Base-by-base conservation (phyloP, 1,140 invertebrate genomes). In the Temnothorax nylanderi region DNA sequence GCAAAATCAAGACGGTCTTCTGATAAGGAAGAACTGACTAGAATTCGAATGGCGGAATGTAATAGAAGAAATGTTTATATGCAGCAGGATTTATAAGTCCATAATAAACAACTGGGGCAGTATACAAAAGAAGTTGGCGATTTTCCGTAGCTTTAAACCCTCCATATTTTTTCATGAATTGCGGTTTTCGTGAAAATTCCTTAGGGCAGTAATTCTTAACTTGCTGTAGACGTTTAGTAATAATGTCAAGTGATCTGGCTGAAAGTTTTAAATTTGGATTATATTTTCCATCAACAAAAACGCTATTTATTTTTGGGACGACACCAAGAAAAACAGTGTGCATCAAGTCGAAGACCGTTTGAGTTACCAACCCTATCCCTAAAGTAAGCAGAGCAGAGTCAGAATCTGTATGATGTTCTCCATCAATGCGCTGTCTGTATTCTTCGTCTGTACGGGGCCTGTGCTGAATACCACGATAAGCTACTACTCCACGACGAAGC, bases 121-220 rank as follows among this genome's bases (percentile, higher is more conserved):
- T 64, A 64, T 64, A 64, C 16, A 64, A 37, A 64, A 37, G 16
- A 64, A 64, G 32, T 64, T 64, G 32, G 3, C 62, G 64, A 67
- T 67, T 67, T 67, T 67, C 18, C 64, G 64, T 67, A n/a, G 64
- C 64, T 8, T 67, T 67, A 67, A 67, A 67, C 34, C 34, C 34
- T 67, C 64, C 18, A 67, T 67, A 67, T 13, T 67, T 67, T 67
- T 67, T 67, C 16, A 67, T 67, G 41, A 67, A 67, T 67, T 65
- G 62, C 64, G 64, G 64, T 67, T 67, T 67, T 41, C 37, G 64
- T 18, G 64, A 67, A 67, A 67, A 67, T 67, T 67, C 34, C 3
- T n/a, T 41, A 67, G 62, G 34, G 62, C 16, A n/a, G 8, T 65
- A 65, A 65, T 65, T 37, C 16, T 8, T 8, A 41, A 65, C 5